Evolutionary conservation across 2,888 invertebrate species (phyloP).

Genomic region (Ennomos fuscantarius): DNA sequence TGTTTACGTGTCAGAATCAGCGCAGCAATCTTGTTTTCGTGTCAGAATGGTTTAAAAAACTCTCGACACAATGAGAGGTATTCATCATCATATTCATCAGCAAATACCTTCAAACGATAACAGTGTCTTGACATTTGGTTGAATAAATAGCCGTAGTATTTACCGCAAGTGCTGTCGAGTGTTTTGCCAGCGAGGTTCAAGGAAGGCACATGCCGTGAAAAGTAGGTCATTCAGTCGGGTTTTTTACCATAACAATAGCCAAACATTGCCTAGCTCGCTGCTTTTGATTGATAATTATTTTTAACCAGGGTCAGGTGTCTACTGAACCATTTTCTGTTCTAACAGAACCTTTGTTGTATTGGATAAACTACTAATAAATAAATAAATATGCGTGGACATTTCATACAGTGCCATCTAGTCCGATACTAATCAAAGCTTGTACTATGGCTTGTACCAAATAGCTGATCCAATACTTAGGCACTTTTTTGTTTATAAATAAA

Average conservation of each 20-base stretch:
- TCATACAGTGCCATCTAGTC: too few relatives aligned
- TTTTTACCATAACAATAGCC: not conserved
- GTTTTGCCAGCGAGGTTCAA: conserved; percentile 18
- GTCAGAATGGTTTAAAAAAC: conserved; percentile 23
- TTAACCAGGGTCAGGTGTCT: too few relatives aligned
- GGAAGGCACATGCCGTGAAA: conserved; percentile 23
- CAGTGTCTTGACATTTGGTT: conserved; percentile 56
- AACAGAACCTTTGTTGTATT: too few relatives aligned
- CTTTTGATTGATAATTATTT: conserved; percentile 2
- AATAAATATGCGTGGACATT: too few relatives aligned
- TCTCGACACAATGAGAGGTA: conserved; percentile 27
- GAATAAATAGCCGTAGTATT: conserved; percentile 47
- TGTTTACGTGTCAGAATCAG: conserved; percentile 30
- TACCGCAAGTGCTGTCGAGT: conserved; percentile 45
- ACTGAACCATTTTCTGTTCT: too few relatives aligned
- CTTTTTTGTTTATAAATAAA: too few relatives aligned
- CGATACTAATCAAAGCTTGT: too few relatives aligned
- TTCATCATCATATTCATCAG: conserved; percentile 39
- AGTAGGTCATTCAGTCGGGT: conserved; percentile 15
- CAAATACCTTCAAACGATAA: conserved; percentile 47
- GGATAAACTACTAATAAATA: too few relatives aligned
- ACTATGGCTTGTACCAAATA: too few relatives aligned
- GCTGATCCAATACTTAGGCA: too few relatives aligned
- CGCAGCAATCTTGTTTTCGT: conserved; percentile 38
- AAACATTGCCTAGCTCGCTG: too few relatives aligned